Evolutionary conservation across 2,113 vertebrate genomes (phyloP).

Genomic region (Thryonomys swinderianus): DNA sequence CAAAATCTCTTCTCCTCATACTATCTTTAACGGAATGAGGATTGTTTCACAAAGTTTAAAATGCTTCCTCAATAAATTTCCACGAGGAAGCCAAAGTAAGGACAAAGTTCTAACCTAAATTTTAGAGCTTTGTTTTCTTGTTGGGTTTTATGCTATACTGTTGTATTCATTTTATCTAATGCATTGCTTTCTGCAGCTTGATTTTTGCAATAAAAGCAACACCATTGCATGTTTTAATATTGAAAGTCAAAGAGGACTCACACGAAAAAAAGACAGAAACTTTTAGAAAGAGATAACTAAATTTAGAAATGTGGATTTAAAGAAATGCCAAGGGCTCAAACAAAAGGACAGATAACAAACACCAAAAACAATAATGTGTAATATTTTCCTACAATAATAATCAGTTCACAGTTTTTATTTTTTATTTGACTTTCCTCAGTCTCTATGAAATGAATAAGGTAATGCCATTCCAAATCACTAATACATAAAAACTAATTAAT

Average conservation of each 20-base stretch:
- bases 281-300: not conserved
- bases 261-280: not conserved
- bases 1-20: not conserved
- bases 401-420: not conserved
- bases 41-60: constrained; percentile 53
- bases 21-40: constrained; percentile 53
- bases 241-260: not conserved
- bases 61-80: constrained; percentile 33
- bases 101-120: constrained; percentile 11
- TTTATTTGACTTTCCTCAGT: not conserved
- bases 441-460: not conserved
- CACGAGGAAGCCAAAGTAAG: constrained; percentile 37
- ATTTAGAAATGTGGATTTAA: not conserved
- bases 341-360: not conserved
- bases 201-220: not conserved
- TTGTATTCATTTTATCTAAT: not conserved
- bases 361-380: not conserved
- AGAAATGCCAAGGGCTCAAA: not conserved
- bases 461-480: not conserved
- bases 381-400: not conserved
- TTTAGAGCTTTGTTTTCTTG: constrained; percentile 1
- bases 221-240: not conserved
- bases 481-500: not conserved
- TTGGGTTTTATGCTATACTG: constrained; percentile 7
- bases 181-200: not conserved